phyloP scores from a whole-genome alignment of 2,888 invertebrate genomes.

The Callosobruchus maculatus region DNA sequence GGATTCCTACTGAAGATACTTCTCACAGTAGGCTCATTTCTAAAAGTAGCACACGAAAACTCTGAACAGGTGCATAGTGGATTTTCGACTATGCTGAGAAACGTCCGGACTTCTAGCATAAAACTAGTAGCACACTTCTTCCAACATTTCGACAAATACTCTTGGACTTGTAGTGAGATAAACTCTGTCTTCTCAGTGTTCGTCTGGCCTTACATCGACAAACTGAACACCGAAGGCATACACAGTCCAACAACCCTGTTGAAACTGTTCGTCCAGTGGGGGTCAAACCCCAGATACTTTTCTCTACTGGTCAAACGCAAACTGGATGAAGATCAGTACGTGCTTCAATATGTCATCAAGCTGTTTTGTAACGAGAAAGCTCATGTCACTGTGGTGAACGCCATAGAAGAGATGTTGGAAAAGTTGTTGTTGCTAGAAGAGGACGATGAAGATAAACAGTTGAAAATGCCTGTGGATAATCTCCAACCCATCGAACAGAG shows the following conservation, averaged over 20 bases:
- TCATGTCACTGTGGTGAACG: conserved; percentile 61
- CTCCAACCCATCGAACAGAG: conserved; percentile 43
- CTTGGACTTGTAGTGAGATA: conserved; percentile 68
- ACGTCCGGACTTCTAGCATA: conserved; percentile 61
- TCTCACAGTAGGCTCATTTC: conserved; percentile 63
- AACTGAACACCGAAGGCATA: conserved; percentile 75
- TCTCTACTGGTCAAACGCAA: conserved; percentile 62
- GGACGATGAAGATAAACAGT: conserved; percentile 54
- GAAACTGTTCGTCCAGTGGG: conserved; percentile 77
- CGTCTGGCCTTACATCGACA: conserved; percentile 76
- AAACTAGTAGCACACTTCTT: conserved; percentile 70
- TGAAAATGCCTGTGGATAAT: conserved; percentile 43
- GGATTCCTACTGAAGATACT: conserved; percentile 69
- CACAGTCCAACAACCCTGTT: conserved; percentile 79
- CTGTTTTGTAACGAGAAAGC: conserved; percentile 69
- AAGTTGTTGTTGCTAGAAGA: conserved; percentile 65
- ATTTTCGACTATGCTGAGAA: conserved; percentile 62
- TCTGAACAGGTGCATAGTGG: conserved; percentile 59
- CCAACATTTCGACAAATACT: conserved; percentile 71
- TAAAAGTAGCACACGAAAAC: conserved; percentile 60
- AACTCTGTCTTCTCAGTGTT: conserved; percentile 72
- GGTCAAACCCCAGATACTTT: conserved; percentile 75
- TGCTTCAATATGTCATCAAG: conserved; percentile 66
- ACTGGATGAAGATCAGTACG: conserved; percentile 50
- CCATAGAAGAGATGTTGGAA: conserved; percentile 71